Percentiles rank a stretch among this genome's conserved stretches.
phyloP scores from a whole-genome alignment of 2,797 vertebrate genomes.

The Buphagus erythrorhynchus region DNA sequence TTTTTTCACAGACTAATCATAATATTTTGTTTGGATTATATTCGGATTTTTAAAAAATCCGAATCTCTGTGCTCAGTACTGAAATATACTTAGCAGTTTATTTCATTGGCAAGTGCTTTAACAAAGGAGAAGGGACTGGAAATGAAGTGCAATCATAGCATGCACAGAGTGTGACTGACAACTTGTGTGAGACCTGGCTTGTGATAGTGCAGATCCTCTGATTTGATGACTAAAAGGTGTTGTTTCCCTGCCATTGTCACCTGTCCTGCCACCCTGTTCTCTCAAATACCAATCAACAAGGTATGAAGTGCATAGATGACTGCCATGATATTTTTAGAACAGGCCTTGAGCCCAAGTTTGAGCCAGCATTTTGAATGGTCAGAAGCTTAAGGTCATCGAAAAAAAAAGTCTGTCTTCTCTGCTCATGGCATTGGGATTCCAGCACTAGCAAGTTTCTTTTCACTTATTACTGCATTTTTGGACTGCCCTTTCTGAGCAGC shows the following conservation, averaged over 20 bases:
- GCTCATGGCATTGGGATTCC: background rate
- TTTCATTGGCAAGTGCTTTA: background rate
- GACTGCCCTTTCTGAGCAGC: background rate
- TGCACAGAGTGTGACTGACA: background rate
- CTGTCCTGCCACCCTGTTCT: background rate
- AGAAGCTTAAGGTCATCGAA: background rate
- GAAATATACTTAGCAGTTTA: background rate
- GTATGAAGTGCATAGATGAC: background rate
- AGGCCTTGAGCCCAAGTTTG: background rate
- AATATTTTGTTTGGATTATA: background rate
- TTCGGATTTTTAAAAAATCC: background rate
- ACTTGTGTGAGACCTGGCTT: background rate
- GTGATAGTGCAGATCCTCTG: background rate
- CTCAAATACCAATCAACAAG: background rate
- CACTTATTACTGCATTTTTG: background rate
- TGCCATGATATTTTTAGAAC: slow-evolving; percentile 12
- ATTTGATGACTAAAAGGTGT: background rate
- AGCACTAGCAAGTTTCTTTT: background rate
- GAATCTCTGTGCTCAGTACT: background rate
- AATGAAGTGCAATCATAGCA: background rate
- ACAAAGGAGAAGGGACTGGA: background rate
- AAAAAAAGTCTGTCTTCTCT: background rate
- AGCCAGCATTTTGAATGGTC: background rate
- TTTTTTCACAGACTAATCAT: background rate
- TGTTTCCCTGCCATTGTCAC: background rate